Base-by-base conservation (phyloP, 2,113 vertebrate species). In the pig (Sus scrofa) region DNA sequence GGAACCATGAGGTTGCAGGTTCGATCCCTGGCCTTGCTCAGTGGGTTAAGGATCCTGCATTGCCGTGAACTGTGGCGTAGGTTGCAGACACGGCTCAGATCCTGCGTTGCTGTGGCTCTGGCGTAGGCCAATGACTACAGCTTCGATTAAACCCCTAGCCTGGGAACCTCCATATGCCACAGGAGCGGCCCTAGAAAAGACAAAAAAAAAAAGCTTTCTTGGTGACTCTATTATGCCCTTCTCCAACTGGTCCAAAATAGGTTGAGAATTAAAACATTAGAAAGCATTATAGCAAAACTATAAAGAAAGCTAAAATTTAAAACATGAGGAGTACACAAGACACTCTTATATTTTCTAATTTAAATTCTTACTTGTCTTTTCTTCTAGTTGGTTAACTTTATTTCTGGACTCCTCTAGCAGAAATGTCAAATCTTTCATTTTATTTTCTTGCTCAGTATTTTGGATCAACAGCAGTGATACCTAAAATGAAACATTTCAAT, bases 321-420 rank as follows among this genome's bases (percentile, higher is more conserved):
- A 97, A 30, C 14, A 39, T 82, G 93, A 95, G 56, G 20, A 94
- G 96, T 58, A 86, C 18, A 85, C 56, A 78, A 68, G 22, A 85
- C 9, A 67, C 8, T 74, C 30, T 71, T 77, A 56, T 62, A 92
- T 89, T 97, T 1, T 95, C 50, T 88, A 92, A 95, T 94, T 70
- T 94, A 85, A 97, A 96, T 71, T 96, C 98, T 98, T 99, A 99
- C 99, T 98, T 99, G 98, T 98, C 97, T 98, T 97, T 97, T 99
- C 98, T 89, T 99, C 96, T 84, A 99, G 98, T 14, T 98, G 97
- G 96, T 96, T 98, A 98, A 98, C 98, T 78, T 97, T 98, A 71
- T 98, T 98, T 94, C 98, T 98, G 65, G 98, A 98, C 96, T 99
- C 98, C 71, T 99, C 96, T 39, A 99, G 97, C 62, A 99, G 98